A percentile compares a stretch with the other conserved stretches of the same genome.
Evolutionary conservation across 2,888 invertebrate genomes (phyloP).

Genomic region (Synanthedon myopaeformis): DNA sequence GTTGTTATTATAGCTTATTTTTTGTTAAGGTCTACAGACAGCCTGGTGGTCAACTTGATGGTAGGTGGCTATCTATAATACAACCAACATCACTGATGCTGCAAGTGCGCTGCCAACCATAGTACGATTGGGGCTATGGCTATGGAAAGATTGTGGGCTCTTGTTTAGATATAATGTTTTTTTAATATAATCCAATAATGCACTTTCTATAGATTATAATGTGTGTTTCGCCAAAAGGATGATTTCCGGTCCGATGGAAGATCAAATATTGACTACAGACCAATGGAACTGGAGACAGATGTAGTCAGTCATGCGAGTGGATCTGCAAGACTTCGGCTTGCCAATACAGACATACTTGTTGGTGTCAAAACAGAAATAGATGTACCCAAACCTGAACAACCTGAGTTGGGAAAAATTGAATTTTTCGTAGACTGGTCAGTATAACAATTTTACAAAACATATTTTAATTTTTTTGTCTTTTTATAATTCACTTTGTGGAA

Average conservation of each 20-base stretch:
- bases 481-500: no score
- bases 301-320: conserved; percentile 89
- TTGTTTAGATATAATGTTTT: no score
- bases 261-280: conserved; percentile 81
- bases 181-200: no score
- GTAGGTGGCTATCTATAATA: no score
- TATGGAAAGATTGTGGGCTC: no score
- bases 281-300: conserved; percentile 88
- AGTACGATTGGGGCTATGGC: no score
- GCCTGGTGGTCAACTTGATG: no score
- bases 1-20: no score
- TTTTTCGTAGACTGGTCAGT: conserved; percentile 96
- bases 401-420: conserved; percentile 87
- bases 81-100: no score
- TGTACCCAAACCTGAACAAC: conserved; percentile 78
- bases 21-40: no score
- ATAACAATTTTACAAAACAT: not conserved
- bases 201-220: not conserved
- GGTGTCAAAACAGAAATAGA: conserved; percentile 93
- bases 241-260: conserved; percentile 89
- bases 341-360: conserved; percentile 94
- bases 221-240: conserved; percentile 68
- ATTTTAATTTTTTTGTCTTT: no score
- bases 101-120: no score
- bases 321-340: conserved; percentile 84